Evolutionary conservation across 2,888 invertebrate genomes (phyloP).

Genomic region (Scaptomyza parva): DNA sequence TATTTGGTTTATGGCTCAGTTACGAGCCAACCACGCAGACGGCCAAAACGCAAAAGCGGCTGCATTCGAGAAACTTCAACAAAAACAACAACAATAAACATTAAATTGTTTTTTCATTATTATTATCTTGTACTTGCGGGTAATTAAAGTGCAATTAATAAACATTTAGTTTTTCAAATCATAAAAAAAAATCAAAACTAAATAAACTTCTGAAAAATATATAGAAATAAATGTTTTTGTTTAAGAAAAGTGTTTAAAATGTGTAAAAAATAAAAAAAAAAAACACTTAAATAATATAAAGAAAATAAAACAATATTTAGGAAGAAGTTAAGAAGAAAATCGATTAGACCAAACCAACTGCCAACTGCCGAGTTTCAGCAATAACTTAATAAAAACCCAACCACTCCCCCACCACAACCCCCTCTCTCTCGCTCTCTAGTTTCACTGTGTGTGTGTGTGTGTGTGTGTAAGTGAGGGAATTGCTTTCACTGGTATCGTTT

Average conservation of each 20-base stretch:
- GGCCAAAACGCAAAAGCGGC: constrained; percentile 49
- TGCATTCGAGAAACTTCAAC: constrained; percentile 1
- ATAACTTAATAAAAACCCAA: not conserved
- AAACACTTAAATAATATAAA: not conserved
- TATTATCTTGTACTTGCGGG: constrained; percentile 7
- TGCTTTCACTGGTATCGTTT: constrained; percentile 74
- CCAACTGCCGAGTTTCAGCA: not conserved
- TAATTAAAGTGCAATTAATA: constrained; percentile 14
- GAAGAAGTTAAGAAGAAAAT: constrained; percentile 7
- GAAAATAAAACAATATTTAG: not conserved
- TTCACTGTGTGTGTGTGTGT: not conserved
- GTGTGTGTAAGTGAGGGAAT: constrained; percentile 24
- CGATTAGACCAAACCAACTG: not conserved
- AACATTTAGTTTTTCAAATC: not conserved
- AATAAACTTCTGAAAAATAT: no score
- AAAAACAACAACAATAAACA: not conserved
- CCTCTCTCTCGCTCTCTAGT: not conserved
- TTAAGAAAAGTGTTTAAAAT: no score
- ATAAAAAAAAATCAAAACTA: not conserved
- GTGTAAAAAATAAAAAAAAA: no score
- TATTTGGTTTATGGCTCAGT: constrained; percentile 51
- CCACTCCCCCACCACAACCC: not conserved
- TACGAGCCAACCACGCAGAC: constrained; percentile 66
- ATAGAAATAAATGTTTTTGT: not conserved
- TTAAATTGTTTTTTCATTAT: not conserved